phyloP scores from a whole-genome alignment of 2,113 vertebrate species.

The Paraplagusia blochii region DNA sequence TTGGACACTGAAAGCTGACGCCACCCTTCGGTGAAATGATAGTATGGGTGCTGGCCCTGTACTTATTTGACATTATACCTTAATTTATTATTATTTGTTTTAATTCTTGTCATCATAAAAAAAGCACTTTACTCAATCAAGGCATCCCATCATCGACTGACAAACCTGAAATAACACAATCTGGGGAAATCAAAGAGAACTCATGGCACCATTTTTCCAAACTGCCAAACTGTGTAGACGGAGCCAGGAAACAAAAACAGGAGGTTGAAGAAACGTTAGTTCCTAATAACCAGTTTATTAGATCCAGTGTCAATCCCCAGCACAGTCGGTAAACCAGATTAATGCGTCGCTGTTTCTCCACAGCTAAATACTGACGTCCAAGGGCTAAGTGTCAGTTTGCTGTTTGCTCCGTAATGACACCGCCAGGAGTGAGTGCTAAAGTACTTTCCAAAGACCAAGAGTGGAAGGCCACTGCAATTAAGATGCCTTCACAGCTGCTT shows the following conservation, averaged over 20 bases:
- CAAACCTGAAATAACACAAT: neutral
- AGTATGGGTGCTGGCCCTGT: no score
- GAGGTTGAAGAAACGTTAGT: neutral
- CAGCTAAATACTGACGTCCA: constrained; percentile 17
- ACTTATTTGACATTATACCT: no score
- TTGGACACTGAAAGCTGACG: no score
- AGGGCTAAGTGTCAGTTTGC: constrained; percentile 17
- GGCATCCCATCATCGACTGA: neutral
- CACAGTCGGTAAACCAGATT: constrained; percentile 8
- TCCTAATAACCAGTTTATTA: constrained; percentile 7
- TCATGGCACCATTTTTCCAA: neutral
- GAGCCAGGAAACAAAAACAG: constrained; percentile 6
- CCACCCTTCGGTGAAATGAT: no score
- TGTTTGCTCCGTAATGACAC: constrained; percentile 5
- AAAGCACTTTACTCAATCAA: no score
- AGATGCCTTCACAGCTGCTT: constrained; percentile 15
- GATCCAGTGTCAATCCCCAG: neutral
- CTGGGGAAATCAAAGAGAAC: constrained; percentile 5
- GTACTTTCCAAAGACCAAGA: constrained; percentile 8
- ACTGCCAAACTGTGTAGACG: neutral
- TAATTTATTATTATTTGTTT: no score
- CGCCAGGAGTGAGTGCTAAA: constrained; percentile 1
- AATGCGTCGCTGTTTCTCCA: neutral
- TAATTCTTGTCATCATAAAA: no score
- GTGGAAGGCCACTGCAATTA: constrained; percentile 17